A percentile compares a stretch with the other conserved stretches of the same genome.
Conservation (phyloP, 1,140 invertebrate genomes). For the Leptopilina clavipes region DNA sequence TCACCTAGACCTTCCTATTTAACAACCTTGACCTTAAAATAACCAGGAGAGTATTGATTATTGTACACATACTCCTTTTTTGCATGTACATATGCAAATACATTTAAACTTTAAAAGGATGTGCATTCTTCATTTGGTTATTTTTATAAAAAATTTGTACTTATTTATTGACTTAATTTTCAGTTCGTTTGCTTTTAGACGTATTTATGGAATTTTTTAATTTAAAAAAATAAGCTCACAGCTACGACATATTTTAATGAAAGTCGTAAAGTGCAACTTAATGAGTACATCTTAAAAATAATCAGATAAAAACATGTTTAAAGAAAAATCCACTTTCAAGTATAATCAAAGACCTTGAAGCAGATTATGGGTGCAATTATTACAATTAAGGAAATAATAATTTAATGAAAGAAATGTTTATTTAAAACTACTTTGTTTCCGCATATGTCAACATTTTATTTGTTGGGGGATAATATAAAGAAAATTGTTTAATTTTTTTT, state of each 20-base stretch:
- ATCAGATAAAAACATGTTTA: background rate
- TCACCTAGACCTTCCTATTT: slow-evolving; percentile 37
- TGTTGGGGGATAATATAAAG: background rate
- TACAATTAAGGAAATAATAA: background rate
- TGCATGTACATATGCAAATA: background rate
- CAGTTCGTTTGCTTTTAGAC: background rate
- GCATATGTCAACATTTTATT: too few species aligned
- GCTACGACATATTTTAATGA: background rate
- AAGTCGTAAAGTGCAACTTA: background rate
- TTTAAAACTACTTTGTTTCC: background rate
- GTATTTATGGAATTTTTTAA: background rate
- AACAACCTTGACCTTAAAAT: slow-evolving; percentile 31
- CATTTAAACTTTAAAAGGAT: background rate
- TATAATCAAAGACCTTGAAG: slow-evolving; percentile 18
- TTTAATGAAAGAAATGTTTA: background rate
- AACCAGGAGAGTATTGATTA: slow-evolving; percentile 38
- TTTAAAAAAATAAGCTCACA: background rate
- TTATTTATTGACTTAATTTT: slow-evolving; percentile 4
- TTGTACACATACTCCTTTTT: background rate
- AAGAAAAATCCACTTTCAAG: background rate
- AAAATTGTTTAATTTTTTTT: background rate
- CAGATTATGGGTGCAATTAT: background rate
- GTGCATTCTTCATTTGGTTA: background rate
- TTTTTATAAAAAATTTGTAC: background rate
- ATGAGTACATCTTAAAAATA: background rate